phyloP scores from a whole-genome alignment of 2,113 vertebrate species.

The Zapornia atra region DNA sequence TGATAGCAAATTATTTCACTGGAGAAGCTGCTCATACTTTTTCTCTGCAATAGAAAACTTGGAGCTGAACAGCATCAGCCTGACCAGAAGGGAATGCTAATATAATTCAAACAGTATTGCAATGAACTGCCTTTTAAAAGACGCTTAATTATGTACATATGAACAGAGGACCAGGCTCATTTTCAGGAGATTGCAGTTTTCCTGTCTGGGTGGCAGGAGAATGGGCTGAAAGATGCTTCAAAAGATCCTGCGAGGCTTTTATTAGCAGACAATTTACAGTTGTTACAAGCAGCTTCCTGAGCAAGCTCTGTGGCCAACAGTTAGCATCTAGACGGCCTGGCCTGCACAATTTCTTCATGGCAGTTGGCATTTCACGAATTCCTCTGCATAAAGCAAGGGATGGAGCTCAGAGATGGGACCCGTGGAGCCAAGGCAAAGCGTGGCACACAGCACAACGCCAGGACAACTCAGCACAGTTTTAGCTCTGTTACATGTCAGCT shows the following conservation, averaged over 20 bases:
- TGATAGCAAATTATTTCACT: not conserved
- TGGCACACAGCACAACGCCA: rapidly evolving
- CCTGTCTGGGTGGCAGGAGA: not conserved
- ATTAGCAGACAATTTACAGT: slow-evolving; percentile 9
- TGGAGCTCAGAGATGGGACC: not conserved
- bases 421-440: rapidly evolving
- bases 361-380: not conserved
- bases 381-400: rapidly evolving
- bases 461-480: rapidly evolving
- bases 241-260: not conserved
- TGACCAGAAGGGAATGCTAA: not conserved
- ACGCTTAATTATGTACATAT: not conserved
- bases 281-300: slow-evolving; percentile 11
- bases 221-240: slow-evolving; percentile 22
- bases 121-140: not conserved
- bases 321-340: not conserved
- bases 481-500: not conserved
- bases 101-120: not conserved
- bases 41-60: not conserved
- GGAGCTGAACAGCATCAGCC: not conserved
- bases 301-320: not conserved
- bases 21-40: not conserved
- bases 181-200: not conserved
- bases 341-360: not conserved
- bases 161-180: not conserved